Base-by-base conservation (phyloP, 2,113 vertebrate species). In the Oceanites oceanicus region DNA sequence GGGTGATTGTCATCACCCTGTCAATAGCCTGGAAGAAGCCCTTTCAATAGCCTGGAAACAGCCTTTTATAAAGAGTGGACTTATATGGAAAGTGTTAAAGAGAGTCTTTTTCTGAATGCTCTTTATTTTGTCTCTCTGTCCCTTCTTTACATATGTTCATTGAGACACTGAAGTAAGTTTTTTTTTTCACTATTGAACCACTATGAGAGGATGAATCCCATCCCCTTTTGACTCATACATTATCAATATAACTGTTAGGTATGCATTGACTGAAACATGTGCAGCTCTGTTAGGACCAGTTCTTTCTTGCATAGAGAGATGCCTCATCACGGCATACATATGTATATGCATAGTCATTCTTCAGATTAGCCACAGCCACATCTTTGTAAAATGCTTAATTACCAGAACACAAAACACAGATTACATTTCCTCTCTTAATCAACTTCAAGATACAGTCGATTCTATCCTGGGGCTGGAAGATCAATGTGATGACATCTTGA, bases 281-380 rank as follows among this genome's bases (percentile, higher is more conserved):
- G 75, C 81, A 66, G 71, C 40, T 79, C 78, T 90, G 30, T 88
- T 94, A 87, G 77, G n/a, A 75, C 91, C 18, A 61, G 62, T 79
- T 72, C 66, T 76, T 92, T 89, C 76, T 85, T 85, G 53, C 70
- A 89, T 11, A 79, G 86, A 92, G 80, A 82, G 58, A 96, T 92
- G 91, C 80, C 45, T 94, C 86, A 90, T 91, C 84, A 91, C 4
- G 0, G 73, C 73, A 89, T 87, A 75, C 88, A 89, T 85, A 92
- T 95, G 95, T 95, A 91, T 95, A 95, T 94, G 97, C 94, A 94
- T 66, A 93, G 89, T 91, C 92, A 92, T 95, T 97, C 95, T 94
- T 95, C 93, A 96, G 88, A 95, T 95, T 95, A 96, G 73, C 92
- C 68, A 94, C 73, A 97, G 91, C 49, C 91, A 93, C 84, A 96